Evolutionary conservation across 2,113 vertebrate species (phyloP), one percentile per base, ranked within the genome.

Genomic region (Brachionichthys hirsutus): DNA sequence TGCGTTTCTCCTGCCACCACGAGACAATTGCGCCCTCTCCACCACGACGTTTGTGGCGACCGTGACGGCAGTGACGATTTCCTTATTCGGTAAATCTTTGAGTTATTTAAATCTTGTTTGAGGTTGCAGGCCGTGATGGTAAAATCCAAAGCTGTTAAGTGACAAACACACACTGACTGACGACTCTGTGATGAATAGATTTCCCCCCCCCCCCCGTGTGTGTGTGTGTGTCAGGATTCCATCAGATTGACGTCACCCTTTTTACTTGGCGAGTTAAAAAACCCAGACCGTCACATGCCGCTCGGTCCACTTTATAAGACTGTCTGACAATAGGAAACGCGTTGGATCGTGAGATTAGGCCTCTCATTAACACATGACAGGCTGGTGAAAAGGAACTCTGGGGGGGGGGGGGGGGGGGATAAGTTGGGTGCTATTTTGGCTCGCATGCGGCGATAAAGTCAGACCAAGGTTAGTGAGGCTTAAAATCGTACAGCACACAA

Each of bases 281-380:
- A 63, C 20, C 72, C 48, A 43, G 53, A 34, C 45, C 19, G 16
- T 48, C 61, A 53, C 51, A 54, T 56, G 40, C 40, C 14, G 11
- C 11, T 30, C 49, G 16, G 64, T 62, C 66, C 48, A 47, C 71
- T 73, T 72, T 72, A 67, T 75, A 67, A 67, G 71, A 53, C 52
- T 19, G 19, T 46, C 69, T 47, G 30, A 43, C 70, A 65, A 52
- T 0, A 55, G 74, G 80, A 82, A 84, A 58, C 66, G 48, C 38
- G 46, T 65, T 22, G 59, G 79, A 71, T 81, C 77, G 74, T 64
- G 56, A 65, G 73, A 54, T 71, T 42, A 44, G 66, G 80, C 68
- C 54, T 22, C 69, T 82, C 75, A 70, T 83, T 85, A 80, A 78
- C 84, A 57, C 80, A 81, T 84, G 76, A 84, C 75, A 67, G 61